phyloP scores from a whole-genome alignment of 2,797 vertebrate genomes.

The Sciurus vulgaris region DNA sequence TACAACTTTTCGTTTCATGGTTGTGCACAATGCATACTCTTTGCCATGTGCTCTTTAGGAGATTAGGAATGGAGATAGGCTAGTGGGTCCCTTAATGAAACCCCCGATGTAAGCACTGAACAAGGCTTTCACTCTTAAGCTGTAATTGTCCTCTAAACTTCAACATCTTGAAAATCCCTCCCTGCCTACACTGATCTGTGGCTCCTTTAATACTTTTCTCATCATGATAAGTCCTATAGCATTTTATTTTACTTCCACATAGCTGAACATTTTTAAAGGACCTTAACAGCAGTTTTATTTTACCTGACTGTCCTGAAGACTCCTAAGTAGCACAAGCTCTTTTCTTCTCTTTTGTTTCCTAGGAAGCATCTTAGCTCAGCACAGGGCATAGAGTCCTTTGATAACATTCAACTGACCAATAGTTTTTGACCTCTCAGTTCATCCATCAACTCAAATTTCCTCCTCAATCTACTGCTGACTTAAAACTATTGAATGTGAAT shows the following conservation, averaged over 20 bases:
- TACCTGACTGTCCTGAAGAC: neutral
- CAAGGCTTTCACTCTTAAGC: neutral
- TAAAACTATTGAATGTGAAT: neutral
- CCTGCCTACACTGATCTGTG: neutral
- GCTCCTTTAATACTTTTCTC: neutral
- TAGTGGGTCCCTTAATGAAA: neutral
- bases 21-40: no score
- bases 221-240: neutral
- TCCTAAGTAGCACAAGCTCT: neutral
- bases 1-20: no score
- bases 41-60: neutral
- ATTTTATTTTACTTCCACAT: neutral
- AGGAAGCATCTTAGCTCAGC: neutral
- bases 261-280: neutral
- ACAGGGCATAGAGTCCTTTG: neutral
- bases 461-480: neutral
- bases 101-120: neutral
- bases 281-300: neutral
- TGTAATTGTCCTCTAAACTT: neutral
- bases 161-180: neutral
- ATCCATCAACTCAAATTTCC: neutral
- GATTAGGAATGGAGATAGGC: fast-evolving
- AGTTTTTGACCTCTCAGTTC: neutral
- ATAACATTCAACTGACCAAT: neutral
- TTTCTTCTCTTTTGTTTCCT: neutral